Base-by-base conservation (phyloP, 2,797 vertebrate genomes). In the Lateolabrax maculatus region DNA sequence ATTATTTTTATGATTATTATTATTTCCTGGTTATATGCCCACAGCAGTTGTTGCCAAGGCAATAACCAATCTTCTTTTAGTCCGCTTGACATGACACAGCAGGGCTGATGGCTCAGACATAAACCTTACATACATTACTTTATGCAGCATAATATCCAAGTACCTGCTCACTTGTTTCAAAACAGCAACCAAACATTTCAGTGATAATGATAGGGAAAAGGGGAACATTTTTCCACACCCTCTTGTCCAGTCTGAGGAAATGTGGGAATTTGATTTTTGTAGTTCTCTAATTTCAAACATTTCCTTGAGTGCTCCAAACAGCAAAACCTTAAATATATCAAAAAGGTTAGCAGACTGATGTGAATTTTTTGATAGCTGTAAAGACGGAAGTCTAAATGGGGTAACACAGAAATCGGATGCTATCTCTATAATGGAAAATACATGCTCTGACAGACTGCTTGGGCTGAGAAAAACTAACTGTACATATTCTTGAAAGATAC, bases 401-500 rank as follows among this genome's bases (percentile, higher is more conserved):
- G 95, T 96, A 96, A 94, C 90, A 93, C 81, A 92, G 96, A 96
- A 97, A 96, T 96, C 84, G 95, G 96, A 97, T 96, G 95, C 95
- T 97, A 97, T 98, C 97, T 96, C 95, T 96, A 95, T 97, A 98
- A 97, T 97, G 96, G 96, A 97, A 96, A 97, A 95, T 96, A 95
- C 96, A 96, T 95, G 96, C 95, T 95, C 96, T 93, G 95, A 96
- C 96, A 96, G 96, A 96, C 96, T 94, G 95, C 90, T 90, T 85
- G 88, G 85, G 93, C 94, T 94, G 95, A 87, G 90, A 89, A 95
- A 95, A 96, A 89, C 95, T 90, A 95, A 95, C 93, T 91, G 84
- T 93, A 94, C 93, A 95, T 95, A 93, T 92, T 95, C 90, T 93
- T 90, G 90, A 93, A 89, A 95, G 93, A 95, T 95, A 94, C 90